Base-by-base conservation (phyloP, 2,888 invertebrate genomes). In the Euclidia mi region DNA sequence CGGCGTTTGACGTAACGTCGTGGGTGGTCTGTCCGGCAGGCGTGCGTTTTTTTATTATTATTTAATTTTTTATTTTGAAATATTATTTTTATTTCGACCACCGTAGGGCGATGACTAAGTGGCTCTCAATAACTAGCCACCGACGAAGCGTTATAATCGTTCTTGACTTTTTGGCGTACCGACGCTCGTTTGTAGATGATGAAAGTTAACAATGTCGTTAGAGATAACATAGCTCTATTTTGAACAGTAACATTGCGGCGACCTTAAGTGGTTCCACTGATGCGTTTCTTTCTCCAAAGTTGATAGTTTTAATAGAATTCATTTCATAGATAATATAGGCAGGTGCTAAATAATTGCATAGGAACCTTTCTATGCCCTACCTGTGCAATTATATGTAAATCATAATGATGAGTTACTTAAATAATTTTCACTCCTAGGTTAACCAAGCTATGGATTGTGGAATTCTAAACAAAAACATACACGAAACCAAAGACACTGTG, bases 71-170 rank as follows among this genome's bases (percentile, higher is more conserved):
- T 82, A 79, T 81, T 79, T 82, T 82, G 81, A 82, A 83, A 82
- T 78, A 74, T 76, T 87, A 82, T 82, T 76, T 81, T 82, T 81
- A 76, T 79, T 76, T 83, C 72, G 76, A 79, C 78, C 82, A 83
- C 84, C 84, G 81, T 85, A 84, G 83, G 79, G 80, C 88, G 90
- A 88, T 90, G 90, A 90, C 90, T 91, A 91, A 90, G 88, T 82
- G 87, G 83, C 85, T 88, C 86, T 90, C 88, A 87, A 90, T 90
- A 90, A 84, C 93, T 89, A 89, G 90, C 88, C 88, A 88, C 88
- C 87, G 88, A 65, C 84, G 84, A 85, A 82, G 89, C 89, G 88
- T 89, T 78, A 84, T 89, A 87, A 91, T 91, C 72, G 78, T 67
- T 79, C 78, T 78, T 80, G 89, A 89, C 84, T 79, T 83, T 82